Evolutionary conservation across 2,888 invertebrate species (phyloP), one percentile per base, ranked within the genome.

Genomic region (Scaptomyza tumidula): DNA sequence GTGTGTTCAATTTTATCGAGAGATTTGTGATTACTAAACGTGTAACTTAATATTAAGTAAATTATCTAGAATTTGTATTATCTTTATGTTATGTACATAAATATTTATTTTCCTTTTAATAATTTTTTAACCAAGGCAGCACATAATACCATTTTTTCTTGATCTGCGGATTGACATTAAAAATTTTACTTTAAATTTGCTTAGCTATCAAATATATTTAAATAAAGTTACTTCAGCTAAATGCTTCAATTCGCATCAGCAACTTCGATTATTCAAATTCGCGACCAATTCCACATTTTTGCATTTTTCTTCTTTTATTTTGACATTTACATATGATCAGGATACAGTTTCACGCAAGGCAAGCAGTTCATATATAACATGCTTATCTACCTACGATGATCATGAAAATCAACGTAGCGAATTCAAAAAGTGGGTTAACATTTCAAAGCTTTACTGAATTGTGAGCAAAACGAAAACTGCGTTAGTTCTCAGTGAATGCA

Each of bases 401-500:
- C 16, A 41, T 29, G 19, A 11, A 29, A 41, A 39, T 29, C 27
- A 19, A 6, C 53, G 43, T 24, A 16, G 10, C 43, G 10, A 43
- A 54, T 31, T 11, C n/a, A 35, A 19, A 44, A 44, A 24, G 35
- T 52, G 37, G 37, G 1, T 5, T 2, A 4, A 24, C 50, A 37
- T 37, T 52, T 19, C 0, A 7, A 31, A 44, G 19, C 3, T n/a
- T 11, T 19, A 44, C 19, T n/a, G 11, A 10, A 44, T 19, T 44
- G 31, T 19, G 16, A 31, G n/a, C 9, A 19, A 44, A 24, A 6
- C 29, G 0, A 44, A 24, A 44, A 33, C 31, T 31, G 33, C 54
- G 54, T 54, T 44, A 54, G 44, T n/a, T 54, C n/a, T 54, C 10
- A 35, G 2, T 10, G 5, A 9, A 50, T 10, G 6, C 5, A 35